A percentile compares a stretch with the other conserved stretches of the same genome.
Evolutionary conservation across 1,140 invertebrate species (phyloP).

Genomic region (Subanguina moxae): DNA sequence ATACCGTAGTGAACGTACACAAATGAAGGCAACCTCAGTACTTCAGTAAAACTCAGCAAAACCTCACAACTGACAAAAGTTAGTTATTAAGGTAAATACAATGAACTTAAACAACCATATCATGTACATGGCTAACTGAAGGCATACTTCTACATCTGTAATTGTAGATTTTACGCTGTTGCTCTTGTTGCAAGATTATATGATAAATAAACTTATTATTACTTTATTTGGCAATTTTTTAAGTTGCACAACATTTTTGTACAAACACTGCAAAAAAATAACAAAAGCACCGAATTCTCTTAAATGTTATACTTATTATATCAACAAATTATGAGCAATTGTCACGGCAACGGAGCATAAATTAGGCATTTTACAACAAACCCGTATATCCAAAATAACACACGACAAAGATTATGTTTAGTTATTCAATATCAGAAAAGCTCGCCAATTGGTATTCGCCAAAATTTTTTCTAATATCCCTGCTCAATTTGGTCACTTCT

Average conservation of each 20-base stretch:
- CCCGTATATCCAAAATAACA: not conserved
- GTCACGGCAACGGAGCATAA: not conserved
- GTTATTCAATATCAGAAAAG: constrained; percentile 15
- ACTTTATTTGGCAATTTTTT: not conserved
- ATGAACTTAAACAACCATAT: not conserved
- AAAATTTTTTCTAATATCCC: constrained; percentile 34
- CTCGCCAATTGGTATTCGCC: constrained; percentile 31
- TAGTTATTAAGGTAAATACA: no score
- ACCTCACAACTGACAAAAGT: no score
- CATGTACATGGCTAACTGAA: not conserved
- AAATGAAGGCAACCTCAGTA: no score
- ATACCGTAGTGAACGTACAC: no score
- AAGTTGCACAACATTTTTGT: not conserved
- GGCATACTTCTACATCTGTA: no score
- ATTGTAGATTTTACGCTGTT: not conserved
- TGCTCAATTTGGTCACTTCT: constrained; percentile 15
- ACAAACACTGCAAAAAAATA: not conserved
- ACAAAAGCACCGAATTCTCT: no score
- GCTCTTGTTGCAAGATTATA: not conserved
- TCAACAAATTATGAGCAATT: not conserved
- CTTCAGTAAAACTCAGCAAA: no score
- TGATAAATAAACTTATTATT: not conserved
- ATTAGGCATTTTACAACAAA: not conserved
- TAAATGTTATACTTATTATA: no score
- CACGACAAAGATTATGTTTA: not conserved